Evolutionary conservation across 2,888 invertebrate genomes (phyloP), one percentile per base, ranked within the genome.

Genomic region (Lucinisca nassula): DNA sequence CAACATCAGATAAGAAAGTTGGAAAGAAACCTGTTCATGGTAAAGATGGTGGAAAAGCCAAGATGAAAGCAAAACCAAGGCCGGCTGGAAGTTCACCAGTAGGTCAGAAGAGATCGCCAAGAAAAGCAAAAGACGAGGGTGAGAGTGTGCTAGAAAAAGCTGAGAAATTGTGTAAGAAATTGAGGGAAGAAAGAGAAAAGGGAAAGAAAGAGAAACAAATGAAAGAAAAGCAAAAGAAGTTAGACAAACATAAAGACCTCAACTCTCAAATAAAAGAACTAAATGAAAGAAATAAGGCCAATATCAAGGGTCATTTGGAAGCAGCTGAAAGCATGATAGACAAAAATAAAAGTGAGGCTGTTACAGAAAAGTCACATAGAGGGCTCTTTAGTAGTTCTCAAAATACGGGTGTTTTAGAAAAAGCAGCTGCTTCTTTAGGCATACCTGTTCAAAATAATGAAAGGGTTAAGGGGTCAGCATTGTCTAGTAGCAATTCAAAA

Each of bases 81-180:
- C 35, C 30, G 73, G 49, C 10, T 24, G 78, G 72, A 78, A n/a
- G 35, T 30, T 51, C 12, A 67, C 75, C 40, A 27, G 45, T 4
- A 24, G 79, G 30, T 35, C 14, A 73, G 73, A 79, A 40, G 40
- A 73, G n/a, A 24, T 77, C 84, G 49, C 70, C 81, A 35, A 40
- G 55, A 35, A 70, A 32, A 40, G n/a, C 30, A 12, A 40, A 32
- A 21, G 82, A 82, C 76, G 75, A 74, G 35, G 82, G 82, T 37
- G 90, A 89, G 51, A 86, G 87, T 82, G 92, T 94, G 24, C 80
- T 94, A 17, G 93, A 93, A 82, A 91, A 91, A 79, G 94, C 94
- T 49, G 94, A 94, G 81, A 90, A 91, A 70, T 80, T 94, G 38
- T 94, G 94, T 85, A 92, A 90, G 77, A 93, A 93, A 77, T 84